Evolutionary conservation across 1,140 invertebrate species (phyloP), one percentile per base, ranked within the genome.

Genomic region (Spodoptera frugiperda): DNA sequence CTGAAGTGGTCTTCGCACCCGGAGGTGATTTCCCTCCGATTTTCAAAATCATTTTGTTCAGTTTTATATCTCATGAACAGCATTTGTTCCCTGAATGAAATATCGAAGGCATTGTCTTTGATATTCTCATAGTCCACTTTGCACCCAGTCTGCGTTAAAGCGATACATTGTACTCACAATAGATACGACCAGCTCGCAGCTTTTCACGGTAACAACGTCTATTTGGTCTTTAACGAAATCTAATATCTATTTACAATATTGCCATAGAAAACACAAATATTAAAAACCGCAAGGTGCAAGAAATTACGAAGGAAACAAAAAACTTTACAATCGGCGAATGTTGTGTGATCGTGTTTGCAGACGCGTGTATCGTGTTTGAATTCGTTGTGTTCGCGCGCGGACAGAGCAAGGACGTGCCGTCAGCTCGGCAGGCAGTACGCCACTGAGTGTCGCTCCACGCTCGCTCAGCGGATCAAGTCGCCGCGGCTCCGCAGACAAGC

Each of bases 21-120:
- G 86, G 79, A 71, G 91, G 89, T 81, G 76, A 67, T 78, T 93
- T 92, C 53, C 85, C 88, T 73, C 90, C 90, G 84, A 90, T 87
- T 83, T 93, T 93, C 39, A 92, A 83, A 78, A 93, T 91, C 92
- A 93, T 93, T 57, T 75, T 65, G 33, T 63, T 17, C 59, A 12
- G 53, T 39, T 49, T 12, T 63, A 2, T 68, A 19, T 71, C 54
- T 77, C 65, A 70, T 68, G 74, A 55, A 57, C 51, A 5, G 49
- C 78, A 79, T 76, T 53, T 70, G 65, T 54, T 33, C n/a, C 14
- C 9, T 14, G 33, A 55, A 25, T 46, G 46, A 46, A 74, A 49
- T 51, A 48, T 33, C 17, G 44, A 21, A 15, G 25, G 59, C 49
- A 65, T 75, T 30, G 48, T 75, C 57, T 75, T 65, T 57, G 14